Conservation (phyloP, 2,888 invertebrate genomes). For the Hedya salicella region DNA sequence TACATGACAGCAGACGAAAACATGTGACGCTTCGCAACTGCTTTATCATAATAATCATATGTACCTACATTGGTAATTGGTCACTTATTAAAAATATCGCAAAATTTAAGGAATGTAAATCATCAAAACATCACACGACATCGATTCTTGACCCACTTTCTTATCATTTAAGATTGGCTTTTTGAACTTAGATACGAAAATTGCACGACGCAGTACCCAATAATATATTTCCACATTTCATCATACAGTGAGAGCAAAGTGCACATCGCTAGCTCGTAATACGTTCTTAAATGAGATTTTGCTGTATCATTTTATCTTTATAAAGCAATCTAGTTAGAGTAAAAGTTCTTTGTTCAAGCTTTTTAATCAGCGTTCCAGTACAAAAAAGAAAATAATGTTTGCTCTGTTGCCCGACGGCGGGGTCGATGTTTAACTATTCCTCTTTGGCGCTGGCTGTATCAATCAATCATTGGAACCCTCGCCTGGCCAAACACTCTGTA, state of each 20-base stretch:
- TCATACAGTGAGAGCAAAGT: slow-evolving; percentile 60
- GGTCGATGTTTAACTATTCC: slow-evolving; percentile 63
- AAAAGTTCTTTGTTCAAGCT: slow-evolving; percentile 42
- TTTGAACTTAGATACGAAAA: slow-evolving; percentile 56
- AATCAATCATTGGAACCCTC: slow-evolving; percentile 73
- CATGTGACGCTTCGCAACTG: slow-evolving; percentile 17
- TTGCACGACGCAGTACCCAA: slow-evolving; percentile 67
- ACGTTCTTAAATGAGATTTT: slow-evolving; percentile 14
- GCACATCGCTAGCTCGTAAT: slow-evolving; percentile 52
- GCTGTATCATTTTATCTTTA: slow-evolving; percentile 8
- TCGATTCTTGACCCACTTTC: slow-evolving; percentile 48
- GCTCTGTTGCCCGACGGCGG: slow-evolving; percentile 41
- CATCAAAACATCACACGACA: slow-evolving; percentile 39
- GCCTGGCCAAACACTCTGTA: slow-evolving; percentile 68
- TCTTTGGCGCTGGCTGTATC: slow-evolving; percentile 59
- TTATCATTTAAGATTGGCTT: slow-evolving; percentile 55
- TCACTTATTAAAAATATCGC: slow-evolving; percentile 20
- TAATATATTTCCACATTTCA: slow-evolving; percentile 58
- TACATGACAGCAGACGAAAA: background rate
- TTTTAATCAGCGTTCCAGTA: slow-evolving; percentile 45
- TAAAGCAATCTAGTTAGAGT: slow-evolving; percentile 15
- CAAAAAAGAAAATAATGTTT: slow-evolving; percentile 45
- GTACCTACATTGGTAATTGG: background rate
- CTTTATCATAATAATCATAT: slow-evolving; percentile 16
- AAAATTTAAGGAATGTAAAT: slow-evolving; percentile 28